These are phyloP conservation scores for Agrochola lychnidis DNA, from an alignment of 2,888 invertebrate species.

Conservation along the genomic window DNA sequence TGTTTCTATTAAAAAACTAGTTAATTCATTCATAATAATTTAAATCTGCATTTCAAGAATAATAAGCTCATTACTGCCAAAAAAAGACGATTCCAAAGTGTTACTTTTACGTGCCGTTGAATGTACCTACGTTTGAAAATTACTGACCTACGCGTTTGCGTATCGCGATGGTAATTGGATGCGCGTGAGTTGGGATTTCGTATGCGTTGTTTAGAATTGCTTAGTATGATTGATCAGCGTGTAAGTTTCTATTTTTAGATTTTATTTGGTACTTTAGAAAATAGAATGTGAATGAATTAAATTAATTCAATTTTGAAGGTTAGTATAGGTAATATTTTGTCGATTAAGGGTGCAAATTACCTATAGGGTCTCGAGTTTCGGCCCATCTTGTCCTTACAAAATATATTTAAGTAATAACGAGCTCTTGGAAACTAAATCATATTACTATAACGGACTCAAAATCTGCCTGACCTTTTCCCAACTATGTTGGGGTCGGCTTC, in stretches of 20 bases:
- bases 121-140: slow-evolving; percentile 24
- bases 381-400: neutral
- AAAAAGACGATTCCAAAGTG: neutral
- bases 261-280: neutral
- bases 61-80: neutral
- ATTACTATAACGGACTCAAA: neutral
- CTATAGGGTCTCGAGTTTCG: neutral
- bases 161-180: slow-evolving; percentile 30
- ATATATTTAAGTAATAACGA: neutral
- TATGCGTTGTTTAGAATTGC: neutral
- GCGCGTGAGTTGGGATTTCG: slow-evolving; percentile 46
- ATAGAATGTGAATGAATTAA: neutral
- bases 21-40: neutral
- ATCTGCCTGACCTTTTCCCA: too few relatives aligned
- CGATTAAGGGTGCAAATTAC: neutral
- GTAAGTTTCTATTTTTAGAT: slow-evolving; percentile 21
- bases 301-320: neutral
- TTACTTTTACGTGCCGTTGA: neutral
- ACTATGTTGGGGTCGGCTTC: too few relatives aligned
- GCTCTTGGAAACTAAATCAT: neutral
- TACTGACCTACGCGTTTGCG: slow-evolving; percentile 53
- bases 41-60: neutral
- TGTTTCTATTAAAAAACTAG: too few relatives aligned
- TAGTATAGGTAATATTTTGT: neutral
- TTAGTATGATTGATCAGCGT: slow-evolving; percentile 21